Percentiles rank a stretch among this genome's conserved stretches.
These are phyloP conservation scores for Lepidocyrtinus sp. DNA, from an alignment of 2,888 invertebrate species.

Conservation along the genomic window DNA sequence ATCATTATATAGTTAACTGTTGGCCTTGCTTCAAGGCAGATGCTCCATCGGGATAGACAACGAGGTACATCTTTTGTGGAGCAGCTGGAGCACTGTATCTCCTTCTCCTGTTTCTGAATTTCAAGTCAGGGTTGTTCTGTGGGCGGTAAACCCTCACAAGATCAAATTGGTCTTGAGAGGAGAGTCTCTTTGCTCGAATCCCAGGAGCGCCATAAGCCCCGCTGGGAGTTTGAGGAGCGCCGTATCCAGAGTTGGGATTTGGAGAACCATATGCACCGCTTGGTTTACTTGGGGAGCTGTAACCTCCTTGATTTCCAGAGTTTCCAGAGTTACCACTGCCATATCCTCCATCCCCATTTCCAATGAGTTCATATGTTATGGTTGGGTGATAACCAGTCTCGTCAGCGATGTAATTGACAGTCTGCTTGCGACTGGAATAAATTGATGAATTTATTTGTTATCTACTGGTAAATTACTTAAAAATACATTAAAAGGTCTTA, in stretches of 20 bases:
- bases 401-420: slow-evolving; percentile 62
- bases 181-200: slow-evolving; percentile 39
- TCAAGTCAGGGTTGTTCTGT: slow-evolving; percentile 27
- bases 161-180: neutral
- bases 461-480: no score
- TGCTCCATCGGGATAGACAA: slow-evolving; percentile 31
- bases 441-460: no score
- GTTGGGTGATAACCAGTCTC: slow-evolving; percentile 64
- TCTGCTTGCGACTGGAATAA: slow-evolving; percentile 46
- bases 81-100: slow-evolving; percentile 23
- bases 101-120: slow-evolving; percentile 29
- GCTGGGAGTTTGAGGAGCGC: neutral
- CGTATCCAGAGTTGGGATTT: no score
- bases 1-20: no score
- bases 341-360: neutral
- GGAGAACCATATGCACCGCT: neutral
- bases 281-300: neutral
- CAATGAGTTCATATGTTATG: slow-evolving; percentile 57
- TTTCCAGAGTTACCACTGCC: neutral
- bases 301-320: neutral
- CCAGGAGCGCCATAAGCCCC: slow-evolving; percentile 28
- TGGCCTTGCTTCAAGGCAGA: neutral
- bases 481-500: slow-evolving; percentile 11
- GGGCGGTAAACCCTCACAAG: slow-evolving; percentile 23
- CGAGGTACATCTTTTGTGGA: slow-evolving; percentile 32